Evolutionary conservation across 1,140 invertebrate species (phyloP).

Genomic region (Idris sp.): DNA sequence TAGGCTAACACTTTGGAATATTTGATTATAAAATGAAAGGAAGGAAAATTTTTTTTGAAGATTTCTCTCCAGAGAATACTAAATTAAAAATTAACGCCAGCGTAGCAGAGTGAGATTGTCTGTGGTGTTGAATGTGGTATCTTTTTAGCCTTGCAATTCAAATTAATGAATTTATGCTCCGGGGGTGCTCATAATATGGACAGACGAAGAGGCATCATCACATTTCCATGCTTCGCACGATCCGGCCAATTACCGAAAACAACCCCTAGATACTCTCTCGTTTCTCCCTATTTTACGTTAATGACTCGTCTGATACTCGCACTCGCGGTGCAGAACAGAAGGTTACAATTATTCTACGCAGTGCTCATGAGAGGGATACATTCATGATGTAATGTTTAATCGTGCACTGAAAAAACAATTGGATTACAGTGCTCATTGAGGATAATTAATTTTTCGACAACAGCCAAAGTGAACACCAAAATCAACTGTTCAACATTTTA

Average conservation of each 20-base stretch:
- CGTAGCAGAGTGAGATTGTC: conserved; percentile 13
- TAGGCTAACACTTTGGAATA: no score
- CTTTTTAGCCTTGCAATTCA: conserved; percentile 58
- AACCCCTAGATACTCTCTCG: conserved; percentile 59
- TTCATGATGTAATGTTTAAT: conserved; percentile 48
- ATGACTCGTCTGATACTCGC: conserved; percentile 48
- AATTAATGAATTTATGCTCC: conserved; percentile 63
- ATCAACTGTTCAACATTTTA: no score
- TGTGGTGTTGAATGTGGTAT: conserved; percentile 46
- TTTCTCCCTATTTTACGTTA: conserved; percentile 62
- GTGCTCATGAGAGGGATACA: conserved; percentile 15
- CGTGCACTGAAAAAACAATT: no score
- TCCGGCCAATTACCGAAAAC: conserved; percentile 62
- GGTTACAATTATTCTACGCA: conserved; percentile 53
- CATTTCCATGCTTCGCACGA: conserved; percentile 59
- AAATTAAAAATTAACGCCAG: conserved; percentile 53
- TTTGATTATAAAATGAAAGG: no score
- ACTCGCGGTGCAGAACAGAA: conserved; percentile 37
- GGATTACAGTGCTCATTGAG: no score
- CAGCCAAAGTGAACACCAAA: no score
- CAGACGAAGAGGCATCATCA: conserved; percentile 53
- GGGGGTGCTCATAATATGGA: conserved; percentile 57
- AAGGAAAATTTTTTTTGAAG: no score
- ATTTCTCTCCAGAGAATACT: conserved; percentile 5
- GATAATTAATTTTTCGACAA: no score